Percentiles rank a stretch among this genome's conserved stretches.
These are phyloP conservation scores for Procambarus clarkii DNA, from an alignment of 1,140 invertebrate species.

Conservation along the genomic window DNA sequence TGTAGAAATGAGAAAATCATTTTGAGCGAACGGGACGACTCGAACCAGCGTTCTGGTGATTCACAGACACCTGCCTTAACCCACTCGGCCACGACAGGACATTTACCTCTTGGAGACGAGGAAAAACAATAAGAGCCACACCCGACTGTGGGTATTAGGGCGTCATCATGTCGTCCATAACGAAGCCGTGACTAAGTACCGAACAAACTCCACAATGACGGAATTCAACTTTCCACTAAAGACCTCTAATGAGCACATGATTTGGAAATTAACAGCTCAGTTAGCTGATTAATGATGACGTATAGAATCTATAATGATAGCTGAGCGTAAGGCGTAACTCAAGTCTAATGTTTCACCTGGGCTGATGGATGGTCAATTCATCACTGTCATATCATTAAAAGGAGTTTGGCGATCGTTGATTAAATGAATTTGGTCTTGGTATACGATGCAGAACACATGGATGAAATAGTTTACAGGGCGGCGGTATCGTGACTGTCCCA, in stretches of 20 bases:
- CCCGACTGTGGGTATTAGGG: background rate
- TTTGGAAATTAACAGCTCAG: background rate
- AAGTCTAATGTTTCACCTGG: background rate
- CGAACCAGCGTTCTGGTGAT: too few species aligned
- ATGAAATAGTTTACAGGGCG: background rate
- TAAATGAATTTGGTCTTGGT: conserved; percentile 1
- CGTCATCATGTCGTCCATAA: background rate
- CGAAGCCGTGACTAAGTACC: background rate
- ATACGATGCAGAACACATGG: background rate
- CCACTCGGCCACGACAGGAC: too few species aligned
- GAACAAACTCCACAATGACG: background rate
- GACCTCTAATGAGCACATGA: background rate
- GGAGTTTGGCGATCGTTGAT: background rate
- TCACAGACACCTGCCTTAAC: too few species aligned
- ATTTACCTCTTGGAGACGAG: background rate
- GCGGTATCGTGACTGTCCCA: background rate
- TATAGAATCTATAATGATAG: conserved; percentile 2
- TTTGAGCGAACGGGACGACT: too few species aligned
- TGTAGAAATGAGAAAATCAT: too few species aligned
- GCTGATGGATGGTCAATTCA: background rate
- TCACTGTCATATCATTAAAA: conserved; percentile 12
- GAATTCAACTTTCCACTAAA: conserved; percentile 14
- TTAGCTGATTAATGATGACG: conserved; percentile 11
- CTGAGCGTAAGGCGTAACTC: background rate
- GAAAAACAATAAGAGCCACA: conserved; percentile 26